Base-by-base conservation (phyloP, 2,113 vertebrate genomes). In the Hydropotes inermis region DNA sequence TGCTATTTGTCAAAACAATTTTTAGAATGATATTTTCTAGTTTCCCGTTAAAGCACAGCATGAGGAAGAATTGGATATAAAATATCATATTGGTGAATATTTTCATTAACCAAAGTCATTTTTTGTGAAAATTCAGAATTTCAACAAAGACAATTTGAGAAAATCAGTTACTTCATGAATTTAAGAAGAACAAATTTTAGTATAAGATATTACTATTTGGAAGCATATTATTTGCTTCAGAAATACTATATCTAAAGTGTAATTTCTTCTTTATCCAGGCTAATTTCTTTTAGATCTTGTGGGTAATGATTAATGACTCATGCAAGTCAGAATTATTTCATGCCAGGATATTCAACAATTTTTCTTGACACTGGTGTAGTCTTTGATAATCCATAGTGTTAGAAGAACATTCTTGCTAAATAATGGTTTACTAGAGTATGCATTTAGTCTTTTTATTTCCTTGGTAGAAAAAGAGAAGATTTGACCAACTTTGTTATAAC, bases 1-100 rank as follows among this genome's bases (percentile, higher is more conserved):
- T 95, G 9, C 92, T 92, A 55, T 83, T 97, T 97, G 54, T 96
- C 96, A 86, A 98, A 97, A 91, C 27, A 94, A 14, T 85, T 96
- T 97, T 97, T 84, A 94, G 74, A 89, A 84, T 84, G 91, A 95
- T 79, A 82, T 82, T 95, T 97, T 97, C 89, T 97, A 85, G 84
- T 95, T 97, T 97, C 30, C 83, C 64, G 61, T 91, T 94, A 96
- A 21, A 97, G 52, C 58, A 55, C 54, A 96, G 91, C 36, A 86
- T 76, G 87, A 89, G 89, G 87, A 85, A 93, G 54, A 88, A 96
- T 74, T 89, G 87, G 64, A 92, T 95, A 91, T 95, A 92, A 93
- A 97, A 81, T 28, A 97, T 90, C 47, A 78, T 54, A 81, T 52
- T 92, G 79, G 87, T 87, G 81, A 97, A 93, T 94, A 91, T 95